Base-by-base conservation (phyloP, 2,797 vertebrate species). In the Gambelia wislizenii region DNA sequence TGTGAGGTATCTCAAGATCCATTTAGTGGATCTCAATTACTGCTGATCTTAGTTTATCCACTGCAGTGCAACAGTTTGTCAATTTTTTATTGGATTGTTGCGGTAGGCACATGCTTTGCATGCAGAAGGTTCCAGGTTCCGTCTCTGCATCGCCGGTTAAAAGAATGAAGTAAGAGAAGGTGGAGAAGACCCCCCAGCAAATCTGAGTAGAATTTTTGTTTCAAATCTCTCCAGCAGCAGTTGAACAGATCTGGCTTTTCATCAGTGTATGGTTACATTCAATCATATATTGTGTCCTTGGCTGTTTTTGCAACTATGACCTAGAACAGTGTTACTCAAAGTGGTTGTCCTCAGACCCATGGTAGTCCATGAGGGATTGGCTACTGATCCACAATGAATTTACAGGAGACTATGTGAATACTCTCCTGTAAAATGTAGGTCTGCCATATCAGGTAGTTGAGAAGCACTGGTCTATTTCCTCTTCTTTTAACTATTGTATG, bases 71-170 rank as follows among this genome's bases (percentile, higher is more conserved):
- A 52, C 18, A 52, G 64, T 42, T 72, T 84, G 14, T 16, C 49
- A 79, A 22, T 79, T 79, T 76, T 54, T n/a, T 79, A 54, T 79
- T 79, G 49, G n/a, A 80, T 80, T 56, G 52, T 33, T 80, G 78
- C 33, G 56, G 9, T 79, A 54, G 44, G 30, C 49, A 18, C 14
- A 9, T 54, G 47, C 44, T 16, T 79, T 52, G 67, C 22, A 25
- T 84, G 47, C 33, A 39, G 22, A 84, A 54, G 22, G 47, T 84
- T 59, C 47, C 33, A 36, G 67, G 5, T 72, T 72, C 42, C 39
- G 1, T 1, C 13, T 56, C 59, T 44, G 36, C 36, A 12, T 47
- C 30, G 61, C 18, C 22, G 30, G 20, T 69, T 84, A 52, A 84
- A 20, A 54, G 33, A 52, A n/a, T 70, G 20, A 84, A 10, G 12